Conservation (phyloP, 2,113 vertebrate genomes). For the Hydrolagus affinis region DNA sequence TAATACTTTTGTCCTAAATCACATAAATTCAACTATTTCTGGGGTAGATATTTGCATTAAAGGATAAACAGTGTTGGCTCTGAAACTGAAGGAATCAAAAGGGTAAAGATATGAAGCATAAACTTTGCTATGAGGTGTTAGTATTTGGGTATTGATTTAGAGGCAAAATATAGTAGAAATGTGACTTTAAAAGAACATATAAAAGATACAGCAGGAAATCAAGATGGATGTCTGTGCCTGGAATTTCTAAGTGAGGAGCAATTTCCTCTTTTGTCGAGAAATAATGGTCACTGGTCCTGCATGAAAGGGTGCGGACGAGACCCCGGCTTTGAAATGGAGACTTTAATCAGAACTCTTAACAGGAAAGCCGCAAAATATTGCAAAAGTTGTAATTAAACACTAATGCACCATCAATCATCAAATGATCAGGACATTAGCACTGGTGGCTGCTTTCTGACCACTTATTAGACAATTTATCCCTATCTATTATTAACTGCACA, state of each 20-base stretch:
- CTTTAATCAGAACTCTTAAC: not conserved
- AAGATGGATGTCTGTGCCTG: not conserved
- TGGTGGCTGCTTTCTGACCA: not conserved
- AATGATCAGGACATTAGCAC: not conserved
- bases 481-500: constrained; percentile 7
- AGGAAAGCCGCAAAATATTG: constrained; percentile 9
- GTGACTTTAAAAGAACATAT: not conserved
- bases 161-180: not conserved
- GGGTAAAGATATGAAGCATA: too few relatives aligned
- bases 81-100: not conserved
- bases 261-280: not conserved
- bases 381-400: constrained; percentile 12
- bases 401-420: not conserved
- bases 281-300: not conserved
- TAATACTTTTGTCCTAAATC: not conserved
- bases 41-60: not conserved
- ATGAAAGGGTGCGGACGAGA: not conserved
- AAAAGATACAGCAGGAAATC: not conserved
- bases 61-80: not conserved
- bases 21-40: not conserved
- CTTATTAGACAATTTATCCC: not conserved
- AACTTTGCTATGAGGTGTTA: not conserved
- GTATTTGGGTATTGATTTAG: not conserved
- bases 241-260: not conserved
- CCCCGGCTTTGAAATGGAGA: not conserved